A percentile compares a stretch with the other conserved stretches of the same genome.
Conservation (phyloP, 2,888 invertebrate genomes). For the Automeris io region DNA sequence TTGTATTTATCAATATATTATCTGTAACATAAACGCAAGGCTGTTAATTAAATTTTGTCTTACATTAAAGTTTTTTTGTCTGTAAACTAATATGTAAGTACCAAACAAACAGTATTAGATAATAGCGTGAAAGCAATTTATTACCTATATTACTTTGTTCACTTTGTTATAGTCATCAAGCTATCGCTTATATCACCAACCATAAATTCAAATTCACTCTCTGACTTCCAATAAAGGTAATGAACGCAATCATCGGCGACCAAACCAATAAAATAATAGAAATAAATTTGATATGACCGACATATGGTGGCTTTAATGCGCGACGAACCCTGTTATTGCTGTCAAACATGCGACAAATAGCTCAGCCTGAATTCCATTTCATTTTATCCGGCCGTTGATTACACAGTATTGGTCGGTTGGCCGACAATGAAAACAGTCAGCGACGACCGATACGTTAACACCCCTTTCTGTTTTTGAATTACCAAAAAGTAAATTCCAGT, state of each 20-base stretch:
- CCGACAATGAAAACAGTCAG: constrained; percentile 68
- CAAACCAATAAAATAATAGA: constrained; percentile 75
- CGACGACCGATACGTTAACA: constrained; percentile 71
- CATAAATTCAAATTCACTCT: constrained; percentile 73
- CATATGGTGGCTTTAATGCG: constrained; percentile 73
- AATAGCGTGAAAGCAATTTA: constrained; percentile 47
- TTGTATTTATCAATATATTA: not conserved
- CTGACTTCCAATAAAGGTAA: constrained; percentile 74
- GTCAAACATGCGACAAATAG: constrained; percentile 76
- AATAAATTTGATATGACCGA: constrained; percentile 77
- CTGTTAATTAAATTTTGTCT: not conserved
- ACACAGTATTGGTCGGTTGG: constrained; percentile 69
- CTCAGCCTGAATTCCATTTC: constrained; percentile 62
- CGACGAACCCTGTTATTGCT: constrained; percentile 73
- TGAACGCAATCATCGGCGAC: constrained; percentile 70
- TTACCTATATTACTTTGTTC: constrained; percentile 67
- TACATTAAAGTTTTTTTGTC: not conserved
- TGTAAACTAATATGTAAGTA: not conserved
- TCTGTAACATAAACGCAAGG: too few relatives aligned
- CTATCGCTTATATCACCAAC: constrained; percentile 66
- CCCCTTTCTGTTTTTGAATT: constrained; percentile 73
- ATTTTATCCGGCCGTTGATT: constrained; percentile 70
- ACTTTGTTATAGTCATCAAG: constrained; percentile 68
- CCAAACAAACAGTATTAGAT: constrained; percentile 6
- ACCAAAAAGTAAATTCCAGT: constrained; percentile 76